phyloP scores from a whole-genome alignment of 1,140 invertebrate genomes.

The Drosophila virilis region DNA sequence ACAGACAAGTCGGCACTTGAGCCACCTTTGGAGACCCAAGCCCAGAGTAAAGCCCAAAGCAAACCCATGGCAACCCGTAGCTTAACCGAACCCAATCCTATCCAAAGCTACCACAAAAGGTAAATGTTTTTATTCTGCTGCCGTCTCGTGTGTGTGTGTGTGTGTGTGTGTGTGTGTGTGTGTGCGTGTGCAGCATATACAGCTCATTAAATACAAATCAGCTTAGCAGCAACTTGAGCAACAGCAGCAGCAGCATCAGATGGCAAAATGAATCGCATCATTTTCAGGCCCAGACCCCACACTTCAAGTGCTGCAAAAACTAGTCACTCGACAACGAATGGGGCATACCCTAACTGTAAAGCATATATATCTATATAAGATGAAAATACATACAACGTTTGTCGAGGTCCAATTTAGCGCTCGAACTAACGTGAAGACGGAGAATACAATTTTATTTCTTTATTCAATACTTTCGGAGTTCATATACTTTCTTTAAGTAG shows the following conservation, averaged over 20 bases:
- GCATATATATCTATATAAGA: too few relatives aligned
- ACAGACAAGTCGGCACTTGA: slow-evolving; percentile 20
- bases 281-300: not conserved
- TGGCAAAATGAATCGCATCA: slow-evolving; percentile 13
- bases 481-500: too few relatives aligned
- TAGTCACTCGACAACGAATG: slow-evolving; percentile 4
- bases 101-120: slow-evolving; percentile 31
- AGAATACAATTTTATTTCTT: too few relatives aligned
- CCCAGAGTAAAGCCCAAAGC: not conserved
- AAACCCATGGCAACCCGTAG: slow-evolving; percentile 1
- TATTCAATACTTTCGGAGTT: too few relatives aligned
- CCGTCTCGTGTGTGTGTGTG: slow-evolving; percentile 24
- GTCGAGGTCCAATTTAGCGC: too few relatives aligned
- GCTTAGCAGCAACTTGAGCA: slow-evolving; percentile 61
- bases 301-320: slow-evolving; percentile 3
- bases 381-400: not conserved
- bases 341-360: not conserved
- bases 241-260: slow-evolving; percentile 31
- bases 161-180: slow-evolving; percentile 37
- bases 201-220: slow-evolving; percentile 82
- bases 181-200: slow-evolving; percentile 38
- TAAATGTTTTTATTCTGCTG: slow-evolving; percentile 73
- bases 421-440: too few relatives aligned
- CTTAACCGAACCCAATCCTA: not conserved
- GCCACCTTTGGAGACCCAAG: not conserved